Evolutionary conservation across 2,113 vertebrate species (phyloP).

Genomic region (Anoplopoma fimbria): DNA sequence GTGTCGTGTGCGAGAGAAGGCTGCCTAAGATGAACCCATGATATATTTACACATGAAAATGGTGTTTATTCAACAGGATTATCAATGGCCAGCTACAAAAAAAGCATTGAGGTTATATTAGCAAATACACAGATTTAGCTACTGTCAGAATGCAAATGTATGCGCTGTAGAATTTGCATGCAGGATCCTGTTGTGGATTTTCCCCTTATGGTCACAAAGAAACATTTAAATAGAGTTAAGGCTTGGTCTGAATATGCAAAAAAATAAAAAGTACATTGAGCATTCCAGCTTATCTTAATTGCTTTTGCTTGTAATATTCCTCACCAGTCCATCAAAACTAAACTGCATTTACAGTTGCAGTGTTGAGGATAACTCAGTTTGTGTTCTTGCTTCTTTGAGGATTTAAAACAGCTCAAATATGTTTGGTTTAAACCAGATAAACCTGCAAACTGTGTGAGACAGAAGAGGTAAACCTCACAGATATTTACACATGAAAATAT

Average conservation of each 20-base stretch:
- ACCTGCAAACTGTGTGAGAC: slow-evolving; percentile 20
- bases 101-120: slow-evolving; percentile 46
- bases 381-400: slow-evolving; percentile 34
- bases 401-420: slow-evolving; percentile 35
- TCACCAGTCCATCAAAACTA: slow-evolving; percentile 52
- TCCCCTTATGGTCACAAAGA: slow-evolving; percentile 39
- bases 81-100: slow-evolving; percentile 42
- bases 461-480: slow-evolving; percentile 1
- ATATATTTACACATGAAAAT: slow-evolving; percentile 65
- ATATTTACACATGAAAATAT: slow-evolving; percentile 31
- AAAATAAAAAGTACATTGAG: slow-evolving; percentile 25
- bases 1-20: slow-evolving; percentile 43
- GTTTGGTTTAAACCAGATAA: slow-evolving; percentile 29
- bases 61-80: slow-evolving; percentile 69
- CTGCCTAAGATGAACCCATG: slow-evolving; percentile 51
- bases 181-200: slow-evolving; percentile 8
- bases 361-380: slow-evolving; percentile 44
- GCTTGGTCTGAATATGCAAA: slow-evolving; percentile 20
- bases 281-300: slow-evolving; percentile 64
- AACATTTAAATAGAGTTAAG: slow-evolving; percentile 28
- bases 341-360: slow-evolving; percentile 37
- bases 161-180: slow-evolving; percentile 27
- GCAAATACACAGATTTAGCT: slow-evolving; percentile 37
- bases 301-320: slow-evolving; percentile 51
- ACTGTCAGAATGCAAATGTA: slow-evolving; percentile 40